Conservation (phyloP, 1,140 invertebrate species). For the Cotesia chilonis region DNA sequence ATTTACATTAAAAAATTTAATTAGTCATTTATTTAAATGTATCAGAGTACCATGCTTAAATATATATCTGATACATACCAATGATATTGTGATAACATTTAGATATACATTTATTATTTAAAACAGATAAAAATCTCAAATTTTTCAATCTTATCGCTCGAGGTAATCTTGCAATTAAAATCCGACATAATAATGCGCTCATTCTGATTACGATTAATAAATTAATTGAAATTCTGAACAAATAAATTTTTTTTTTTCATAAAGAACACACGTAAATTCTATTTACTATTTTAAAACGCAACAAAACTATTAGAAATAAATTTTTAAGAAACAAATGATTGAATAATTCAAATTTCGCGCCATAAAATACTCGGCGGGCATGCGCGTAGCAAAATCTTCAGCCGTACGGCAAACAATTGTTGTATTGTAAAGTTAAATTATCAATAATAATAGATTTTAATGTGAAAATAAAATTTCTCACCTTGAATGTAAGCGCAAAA, state of each 20-base stretch:
- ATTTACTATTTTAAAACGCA: not conserved
- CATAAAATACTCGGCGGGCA: not conserved
- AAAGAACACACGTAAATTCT: not conserved
- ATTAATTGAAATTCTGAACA: not conserved
- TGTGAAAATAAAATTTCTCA: slow-evolving; percentile 32
- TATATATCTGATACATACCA: no score
- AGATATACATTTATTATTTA: no score
- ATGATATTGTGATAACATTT: no score
- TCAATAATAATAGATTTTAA: no score
- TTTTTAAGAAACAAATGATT: not conserved
- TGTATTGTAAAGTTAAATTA: slow-evolving; percentile 1
- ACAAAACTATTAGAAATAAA: not conserved
- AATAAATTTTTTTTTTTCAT: no score
- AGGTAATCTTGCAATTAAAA: no score
- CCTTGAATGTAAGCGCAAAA: slow-evolving; percentile 41
- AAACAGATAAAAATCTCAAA: no score
- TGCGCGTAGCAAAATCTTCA: not conserved
- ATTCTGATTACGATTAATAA: not conserved
- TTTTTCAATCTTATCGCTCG: no score
- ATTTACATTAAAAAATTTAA: not conserved
- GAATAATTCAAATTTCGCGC: slow-evolving; percentile 4
- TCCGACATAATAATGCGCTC: no score
- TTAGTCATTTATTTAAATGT: not conserved
- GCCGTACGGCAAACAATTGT: not conserved
- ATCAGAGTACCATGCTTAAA: no score